These are phyloP conservation scores for Tenthredo livida DNA, from an alignment of 2,888 invertebrate genomes.

Conservation along the genomic window DNA sequence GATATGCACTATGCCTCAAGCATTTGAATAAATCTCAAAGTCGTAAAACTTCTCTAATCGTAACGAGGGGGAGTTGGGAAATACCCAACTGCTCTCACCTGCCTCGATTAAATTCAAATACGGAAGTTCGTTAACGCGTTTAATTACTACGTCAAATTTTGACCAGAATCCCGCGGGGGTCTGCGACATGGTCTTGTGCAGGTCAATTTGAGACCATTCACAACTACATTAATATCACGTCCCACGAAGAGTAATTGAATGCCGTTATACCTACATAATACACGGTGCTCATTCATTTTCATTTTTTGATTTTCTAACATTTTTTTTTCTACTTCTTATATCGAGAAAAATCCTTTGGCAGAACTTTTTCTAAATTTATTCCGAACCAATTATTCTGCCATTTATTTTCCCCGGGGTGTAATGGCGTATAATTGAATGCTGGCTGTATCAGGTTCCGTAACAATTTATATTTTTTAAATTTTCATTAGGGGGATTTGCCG, in stretches of 20 bases:
- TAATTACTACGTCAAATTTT: conserved; percentile 32
- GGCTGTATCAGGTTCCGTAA: neutral
- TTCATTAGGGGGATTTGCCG: neutral
- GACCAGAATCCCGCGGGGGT: neutral
- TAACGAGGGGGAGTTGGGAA: neutral
- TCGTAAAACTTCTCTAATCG: conserved; percentile 14
- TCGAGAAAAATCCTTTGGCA: too few species aligned
- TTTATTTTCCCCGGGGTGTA: neutral
- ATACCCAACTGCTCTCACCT: conserved; percentile 20
- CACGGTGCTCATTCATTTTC: neutral
- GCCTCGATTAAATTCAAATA: conserved; percentile 39
- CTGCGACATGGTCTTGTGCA: neutral
- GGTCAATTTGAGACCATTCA: conserved; percentile 15
- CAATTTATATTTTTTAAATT: neutral
- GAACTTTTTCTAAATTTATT: too few species aligned
- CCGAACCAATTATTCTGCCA: neutral
- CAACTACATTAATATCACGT: neutral
- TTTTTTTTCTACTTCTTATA: too few species aligned
- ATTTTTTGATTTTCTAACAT: neutral
- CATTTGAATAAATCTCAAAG: neutral
- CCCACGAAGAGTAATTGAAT: neutral
- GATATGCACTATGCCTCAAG: neutral
- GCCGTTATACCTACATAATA: neutral
- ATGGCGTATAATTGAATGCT: neutral
- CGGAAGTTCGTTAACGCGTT: conserved; percentile 20